Evolutionary conservation across 2,888 invertebrate genomes (phyloP), one percentile per base, ranked within the genome.

Genomic region (Sphinx pinastri): DNA sequence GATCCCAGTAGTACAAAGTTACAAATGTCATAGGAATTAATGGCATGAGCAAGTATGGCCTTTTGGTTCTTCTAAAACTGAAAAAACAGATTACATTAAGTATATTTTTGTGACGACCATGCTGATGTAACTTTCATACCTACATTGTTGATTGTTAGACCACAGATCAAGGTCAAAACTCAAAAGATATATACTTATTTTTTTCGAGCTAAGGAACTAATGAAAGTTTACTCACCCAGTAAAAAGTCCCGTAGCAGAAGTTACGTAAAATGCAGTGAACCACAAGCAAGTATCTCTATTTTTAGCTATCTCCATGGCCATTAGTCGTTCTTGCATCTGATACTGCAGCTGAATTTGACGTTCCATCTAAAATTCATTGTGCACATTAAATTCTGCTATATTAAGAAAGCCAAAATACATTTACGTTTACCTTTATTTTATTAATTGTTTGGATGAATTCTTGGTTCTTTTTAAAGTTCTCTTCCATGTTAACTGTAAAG

Each of bases 311-410:
- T 96, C 94, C 89, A 96, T 89, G 0, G 97, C 97, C 88, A 95
- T 94, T 89, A 96, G 95, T 72, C 97, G 92, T 84, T 97, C 96
- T 81, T 97, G 95, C 92, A 97, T 95, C 88, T 97, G 96, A 87
- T 96, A 96, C 86, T 96, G 96, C 94, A 97, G 95, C 83, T 97
- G 97, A 75, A 97, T 96, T 91, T 97, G 97, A 72, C 97, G 94
- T 83, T 97, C 97, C 94, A 97, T 95, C 97, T 96, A 71, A 70
- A 82, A 76, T 14, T 70, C 12, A 31, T 47, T 47, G 10, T 38
- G 10, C 8, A 16, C n/a, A 31, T 51, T 19, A 54, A 14, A 38
- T n/a, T 7, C n/a, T 25, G 16, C 7, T 14, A 38, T n/a, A 14
- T 2, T 6, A 13, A 14, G 55, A 52, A 31, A 51, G 63, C 69